Evolutionary conservation across 2,888 invertebrate genomes (phyloP), one percentile per base, ranked within the genome.

Genomic region (Hypomecis punctinalis): DNA sequence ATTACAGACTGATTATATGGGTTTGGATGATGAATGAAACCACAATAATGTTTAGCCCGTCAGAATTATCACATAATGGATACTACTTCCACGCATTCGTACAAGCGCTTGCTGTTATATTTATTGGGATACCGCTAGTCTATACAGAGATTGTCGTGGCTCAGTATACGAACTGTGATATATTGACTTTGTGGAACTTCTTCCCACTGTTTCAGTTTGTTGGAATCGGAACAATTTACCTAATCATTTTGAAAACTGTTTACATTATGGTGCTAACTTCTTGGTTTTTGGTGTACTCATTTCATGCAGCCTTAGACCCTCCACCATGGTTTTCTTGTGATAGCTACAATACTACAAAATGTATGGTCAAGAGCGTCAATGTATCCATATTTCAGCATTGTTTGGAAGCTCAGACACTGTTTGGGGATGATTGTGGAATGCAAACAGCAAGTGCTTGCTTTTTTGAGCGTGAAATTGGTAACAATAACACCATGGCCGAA

Each of bases 61-160:
- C 80, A 5, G 82, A 85, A 55, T 79, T 90, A 69, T 82, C 90
- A 5, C 84, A 89, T 63, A 79, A 76, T 60, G 87, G 86, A 61
- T 88, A 84, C 68, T 90, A 87, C 67, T 61, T 82, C 3, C 81
- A 85, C 66, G 75, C 75, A 43, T 5, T 69, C 6, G 56, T 90
- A 52, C 82, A 89, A 71, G 51, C 79, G 36, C 9, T 82, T 9
- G 67, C 83, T 42, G 76, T 84, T n/a, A 80, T 90, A 67, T 80
- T 90, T 61, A 70, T 90, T 43, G 89, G 89, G 53, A 85, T 90
- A 74, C 92, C 92, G 54, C 68, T 91, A 51, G 81, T 88, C 43
- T 91, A 90, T 76, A 90, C 91, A 11, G 90, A 91, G 73, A 85
- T 92, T 70, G 88, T 87, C 73, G 70, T 93, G 52, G 85, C 86